phyloP scores from a whole-genome alignment of 2,113 vertebrate species.

The Leucopternis melanops region DNA sequence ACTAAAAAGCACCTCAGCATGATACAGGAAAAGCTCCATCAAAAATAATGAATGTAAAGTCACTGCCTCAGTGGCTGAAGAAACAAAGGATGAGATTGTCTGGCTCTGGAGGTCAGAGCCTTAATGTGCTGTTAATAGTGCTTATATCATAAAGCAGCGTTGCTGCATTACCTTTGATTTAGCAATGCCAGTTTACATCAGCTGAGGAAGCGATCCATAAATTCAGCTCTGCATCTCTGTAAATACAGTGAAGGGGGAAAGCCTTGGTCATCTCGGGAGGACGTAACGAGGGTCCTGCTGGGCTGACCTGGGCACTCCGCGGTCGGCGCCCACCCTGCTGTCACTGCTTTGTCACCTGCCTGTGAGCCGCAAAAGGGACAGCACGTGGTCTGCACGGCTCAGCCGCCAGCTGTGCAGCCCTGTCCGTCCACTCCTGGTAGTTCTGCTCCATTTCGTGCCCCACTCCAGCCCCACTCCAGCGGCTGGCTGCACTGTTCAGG shows the following conservation, averaged over 20 bases:
- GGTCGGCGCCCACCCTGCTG: rapidly evolving
- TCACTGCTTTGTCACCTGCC: not conserved
- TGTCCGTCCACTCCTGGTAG: not conserved
- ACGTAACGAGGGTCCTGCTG: rapidly evolving
- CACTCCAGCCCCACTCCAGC: not conserved
- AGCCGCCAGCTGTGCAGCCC: not conserved
- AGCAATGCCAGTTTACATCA: not conserved
- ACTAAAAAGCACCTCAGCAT: not conserved
- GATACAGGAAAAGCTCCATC: conserved; percentile 25
- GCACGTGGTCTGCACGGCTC: not conserved
- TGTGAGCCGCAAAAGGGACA: not conserved
- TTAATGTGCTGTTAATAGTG: conserved; percentile 31
- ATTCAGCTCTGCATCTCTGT: not conserved
- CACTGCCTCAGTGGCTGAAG: not conserved
- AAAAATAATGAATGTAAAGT: conserved; percentile 12
- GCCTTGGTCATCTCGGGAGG: not conserved
- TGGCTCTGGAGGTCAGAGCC: not conserved
- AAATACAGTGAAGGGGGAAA: not conserved
- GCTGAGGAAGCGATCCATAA: not conserved
- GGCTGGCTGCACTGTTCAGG: not conserved
- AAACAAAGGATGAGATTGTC: conserved; percentile 16
- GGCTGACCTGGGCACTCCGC: not conserved
- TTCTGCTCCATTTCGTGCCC: not conserved
- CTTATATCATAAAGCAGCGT: not conserved
- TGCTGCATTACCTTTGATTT: not conserved